phyloP scores from a whole-genome alignment of 2,797 vertebrate genomes.

The Gouania willdenowi region DNA sequence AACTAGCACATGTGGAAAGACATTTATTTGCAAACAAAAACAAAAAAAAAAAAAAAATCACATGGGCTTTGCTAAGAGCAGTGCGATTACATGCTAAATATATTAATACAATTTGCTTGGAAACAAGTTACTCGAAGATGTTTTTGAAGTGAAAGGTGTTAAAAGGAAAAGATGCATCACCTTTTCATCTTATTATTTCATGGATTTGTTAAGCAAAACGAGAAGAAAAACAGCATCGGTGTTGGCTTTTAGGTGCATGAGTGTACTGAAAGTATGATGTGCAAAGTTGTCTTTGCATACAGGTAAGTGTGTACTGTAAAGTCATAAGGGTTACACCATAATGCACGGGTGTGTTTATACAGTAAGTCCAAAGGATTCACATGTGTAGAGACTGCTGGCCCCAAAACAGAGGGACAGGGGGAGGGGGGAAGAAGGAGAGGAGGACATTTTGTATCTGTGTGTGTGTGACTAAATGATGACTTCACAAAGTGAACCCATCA shows the following conservation, averaged over 20 bases:
- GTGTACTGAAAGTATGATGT: constrained; percentile 1
- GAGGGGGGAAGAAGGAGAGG: neutral
- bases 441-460: constrained; percentile 7
- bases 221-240: too few species aligned
- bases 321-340: constrained; percentile 27
- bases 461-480: constrained; percentile 10
- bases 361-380: constrained; percentile 17
- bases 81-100: constrained; percentile 15
- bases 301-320: constrained; percentile 13
- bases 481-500: too few species aligned
- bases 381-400: constrained; percentile 21
- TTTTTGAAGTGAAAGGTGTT: constrained; percentile 27
- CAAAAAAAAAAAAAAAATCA: constrained; percentile 7
- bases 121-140: constrained; percentile 29
- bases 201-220: too few species aligned
- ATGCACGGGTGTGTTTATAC: constrained; percentile 10
- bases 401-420: constrained; percentile 16
- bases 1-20: constrained; percentile 36
- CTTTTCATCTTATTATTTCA: constrained; percentile 7
- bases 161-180: constrained; percentile 2
- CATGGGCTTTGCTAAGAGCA: constrained; percentile 26
- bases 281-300: constrained; percentile 4
- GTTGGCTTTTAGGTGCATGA: constrained; percentile 9
- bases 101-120: constrained; percentile 30
- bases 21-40: constrained; percentile 19